Conservation (phyloP, 2,797 vertebrate species). For the Ibycter americanus region DNA sequence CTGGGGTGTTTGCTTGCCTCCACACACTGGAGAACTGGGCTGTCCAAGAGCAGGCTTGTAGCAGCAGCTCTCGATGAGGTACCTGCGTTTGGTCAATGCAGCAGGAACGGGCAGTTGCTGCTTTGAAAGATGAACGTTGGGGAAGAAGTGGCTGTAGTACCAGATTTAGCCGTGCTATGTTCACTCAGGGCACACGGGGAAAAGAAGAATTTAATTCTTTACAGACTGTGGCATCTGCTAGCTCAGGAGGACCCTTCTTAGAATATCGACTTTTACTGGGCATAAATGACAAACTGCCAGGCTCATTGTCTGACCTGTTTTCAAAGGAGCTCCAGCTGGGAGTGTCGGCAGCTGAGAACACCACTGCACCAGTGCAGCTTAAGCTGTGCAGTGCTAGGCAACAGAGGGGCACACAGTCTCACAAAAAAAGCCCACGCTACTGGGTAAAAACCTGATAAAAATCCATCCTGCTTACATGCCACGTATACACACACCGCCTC, state of each 20-base stretch:
- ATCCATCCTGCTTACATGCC: rapidly evolving
- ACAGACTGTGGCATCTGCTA: neutral
- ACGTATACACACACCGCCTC: too few relatives aligned
- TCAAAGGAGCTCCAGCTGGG: neutral
- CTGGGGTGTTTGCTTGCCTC: neutral
- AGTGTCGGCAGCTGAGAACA: rapidly evolving
- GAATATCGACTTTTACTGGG: neutral
- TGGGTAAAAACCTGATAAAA: neutral
- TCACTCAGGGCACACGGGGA: rapidly evolving
- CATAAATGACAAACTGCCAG: neutral
- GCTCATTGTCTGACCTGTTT: neutral
- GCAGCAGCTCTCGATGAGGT: rapidly evolving
- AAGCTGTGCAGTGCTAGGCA: neutral
- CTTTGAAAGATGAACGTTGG: rapidly evolving
- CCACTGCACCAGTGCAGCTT: rapidly evolving
- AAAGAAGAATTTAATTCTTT: neutral
- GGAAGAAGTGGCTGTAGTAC: too few relatives aligned
- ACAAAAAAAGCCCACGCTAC: neutral
- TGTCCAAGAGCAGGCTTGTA: neutral
- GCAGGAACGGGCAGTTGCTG: neutral
- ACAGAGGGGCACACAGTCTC: rapidly evolving
- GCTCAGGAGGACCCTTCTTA: neutral
- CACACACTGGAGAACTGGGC: rapidly evolving
- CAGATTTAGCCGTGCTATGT: rapidly evolving
- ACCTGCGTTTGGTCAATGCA: rapidly evolving